Evolutionary conservation across 2,888 invertebrate species (phyloP).

Genomic region (Heteromurus nitidus): DNA sequence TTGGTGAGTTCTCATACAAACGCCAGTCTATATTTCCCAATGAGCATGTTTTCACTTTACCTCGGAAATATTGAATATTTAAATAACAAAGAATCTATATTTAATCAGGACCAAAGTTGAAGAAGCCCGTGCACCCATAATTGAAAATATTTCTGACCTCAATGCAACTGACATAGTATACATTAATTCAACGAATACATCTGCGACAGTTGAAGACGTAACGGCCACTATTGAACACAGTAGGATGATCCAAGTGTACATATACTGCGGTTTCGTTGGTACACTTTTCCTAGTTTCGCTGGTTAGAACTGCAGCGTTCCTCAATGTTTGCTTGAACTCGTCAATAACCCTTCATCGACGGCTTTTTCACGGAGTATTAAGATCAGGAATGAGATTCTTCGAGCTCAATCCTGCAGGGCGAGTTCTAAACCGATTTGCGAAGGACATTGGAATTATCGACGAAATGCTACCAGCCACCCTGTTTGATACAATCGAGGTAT

Average conservation of each 20-base stretch:
- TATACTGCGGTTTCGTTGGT: slow-evolving; percentile 68
- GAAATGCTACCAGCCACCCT: slow-evolving; percentile 68
- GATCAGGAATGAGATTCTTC: slow-evolving; percentile 90
- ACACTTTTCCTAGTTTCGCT: slow-evolving; percentile 66
- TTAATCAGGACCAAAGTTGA: slow-evolving; percentile 60
- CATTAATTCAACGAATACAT: slow-evolving; percentile 29
- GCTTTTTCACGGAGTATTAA: slow-evolving; percentile 87
- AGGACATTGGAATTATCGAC: slow-evolving; percentile 71
- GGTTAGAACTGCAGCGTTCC: slow-evolving; percentile 81
- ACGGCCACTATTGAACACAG: slow-evolving; percentile 27
- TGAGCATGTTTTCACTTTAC: too few species aligned
- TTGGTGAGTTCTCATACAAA: slow-evolving; percentile 45
- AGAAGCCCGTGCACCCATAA: slow-evolving; percentile 36
- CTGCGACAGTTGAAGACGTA: slow-evolving; percentile 12
- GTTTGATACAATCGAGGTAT: slow-evolving; percentile 71
- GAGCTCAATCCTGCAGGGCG: slow-evolving; percentile 83
- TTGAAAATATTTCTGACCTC: background rate
- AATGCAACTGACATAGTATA: slow-evolving; percentile 21
- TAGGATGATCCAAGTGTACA: slow-evolving; percentile 60
- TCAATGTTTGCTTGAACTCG: slow-evolving; percentile 85
- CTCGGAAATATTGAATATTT: too few species aligned
- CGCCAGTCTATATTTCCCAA: too few species aligned
- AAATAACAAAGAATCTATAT: background rate
- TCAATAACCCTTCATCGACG: slow-evolving; percentile 86
- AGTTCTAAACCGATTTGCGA: slow-evolving; percentile 69